Evolutionary conservation across 1,140 invertebrate genomes (phyloP).

Genomic region (Cherax quadricarinatus): DNA sequence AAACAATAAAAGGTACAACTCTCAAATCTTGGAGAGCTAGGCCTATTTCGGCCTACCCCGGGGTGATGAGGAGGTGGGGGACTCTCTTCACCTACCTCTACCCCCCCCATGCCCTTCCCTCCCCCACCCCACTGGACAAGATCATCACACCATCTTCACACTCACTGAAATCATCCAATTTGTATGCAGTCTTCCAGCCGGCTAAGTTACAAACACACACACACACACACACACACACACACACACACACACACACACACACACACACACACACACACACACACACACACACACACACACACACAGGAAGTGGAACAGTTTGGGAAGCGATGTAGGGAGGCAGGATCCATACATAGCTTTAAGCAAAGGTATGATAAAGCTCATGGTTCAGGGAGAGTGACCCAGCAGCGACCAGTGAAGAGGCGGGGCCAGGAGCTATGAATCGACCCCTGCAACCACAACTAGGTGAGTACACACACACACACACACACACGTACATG

Average conservation of each 20-base stretch:
- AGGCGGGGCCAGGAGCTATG: too few relatives aligned
- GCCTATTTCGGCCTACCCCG: neutral
- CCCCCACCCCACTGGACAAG: neutral
- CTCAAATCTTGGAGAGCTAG: neutral
- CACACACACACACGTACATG: too few relatives aligned
- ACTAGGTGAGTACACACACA: too few relatives aligned
- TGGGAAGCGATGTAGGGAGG: too few relatives aligned
- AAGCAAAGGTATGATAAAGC: too few relatives aligned
- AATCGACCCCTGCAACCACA: too few relatives aligned
- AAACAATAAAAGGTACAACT: too few relatives aligned
- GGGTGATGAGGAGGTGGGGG: neutral
- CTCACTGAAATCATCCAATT: constrained; percentile 52
- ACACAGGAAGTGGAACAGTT: too few relatives aligned
- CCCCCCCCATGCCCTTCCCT: too few relatives aligned
- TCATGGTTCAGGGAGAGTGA: too few relatives aligned
- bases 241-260: constrained; percentile 41
- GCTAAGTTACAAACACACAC: neutral
- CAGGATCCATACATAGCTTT: too few relatives aligned
- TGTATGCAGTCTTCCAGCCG: constrained; percentile 50
- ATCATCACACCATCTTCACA: constrained; percentile 24
- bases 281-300: neutral
- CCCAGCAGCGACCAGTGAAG: too few relatives aligned
- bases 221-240: constrained; percentile 35
- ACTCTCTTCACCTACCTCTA: neutral
- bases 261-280: constrained; percentile 17